A percentile compares a stretch with the other conserved stretches of the same genome.
Conservation (phyloP, 2,888 invertebrate genomes). For the Pachliopta kotzebuea region DNA sequence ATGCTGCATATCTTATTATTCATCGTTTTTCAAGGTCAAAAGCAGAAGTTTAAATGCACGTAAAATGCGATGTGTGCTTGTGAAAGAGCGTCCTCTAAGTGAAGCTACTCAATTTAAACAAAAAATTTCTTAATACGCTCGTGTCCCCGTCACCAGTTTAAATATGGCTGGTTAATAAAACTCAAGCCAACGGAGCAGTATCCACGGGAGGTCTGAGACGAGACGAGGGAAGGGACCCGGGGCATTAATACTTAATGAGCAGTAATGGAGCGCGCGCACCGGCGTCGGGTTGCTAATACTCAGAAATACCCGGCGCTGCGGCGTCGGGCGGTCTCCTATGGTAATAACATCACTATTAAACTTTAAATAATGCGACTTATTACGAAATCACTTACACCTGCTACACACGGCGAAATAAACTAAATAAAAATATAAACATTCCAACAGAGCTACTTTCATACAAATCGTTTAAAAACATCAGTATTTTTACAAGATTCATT, state of each 20-base stretch:
- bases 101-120: conserved; percentile 5
- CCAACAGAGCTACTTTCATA: too few relatives aligned
- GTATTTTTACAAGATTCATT: too few relatives aligned
- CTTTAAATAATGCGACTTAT: conserved; percentile 14
- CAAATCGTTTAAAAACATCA: too few relatives aligned
- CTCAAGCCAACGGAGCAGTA: conserved; percentile 15
- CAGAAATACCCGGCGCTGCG: conserved; percentile 21
- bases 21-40: too few relatives aligned
- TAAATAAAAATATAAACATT: too few relatives aligned
- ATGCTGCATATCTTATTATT: too few relatives aligned
- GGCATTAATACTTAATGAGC: conserved; percentile 61
- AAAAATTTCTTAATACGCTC: conserved; percentile 18
- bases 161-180: conserved; percentile 29
- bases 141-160: conserved; percentile 25
- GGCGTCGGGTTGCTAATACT: conserved; percentile 32
- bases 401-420: background rate
- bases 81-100: background rate
- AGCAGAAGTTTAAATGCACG: too few relatives aligned
- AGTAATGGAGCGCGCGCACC: conserved; percentile 55
- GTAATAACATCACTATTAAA: conserved; percentile 20
- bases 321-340: conserved; percentile 7
- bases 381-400: background rate
- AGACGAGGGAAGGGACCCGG: conserved; percentile 31
- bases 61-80: too few relatives aligned
- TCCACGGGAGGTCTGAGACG: conserved; percentile 28